Conservation (phyloP, 2,113 vertebrate species). For the Zosterops japonicus region DNA sequence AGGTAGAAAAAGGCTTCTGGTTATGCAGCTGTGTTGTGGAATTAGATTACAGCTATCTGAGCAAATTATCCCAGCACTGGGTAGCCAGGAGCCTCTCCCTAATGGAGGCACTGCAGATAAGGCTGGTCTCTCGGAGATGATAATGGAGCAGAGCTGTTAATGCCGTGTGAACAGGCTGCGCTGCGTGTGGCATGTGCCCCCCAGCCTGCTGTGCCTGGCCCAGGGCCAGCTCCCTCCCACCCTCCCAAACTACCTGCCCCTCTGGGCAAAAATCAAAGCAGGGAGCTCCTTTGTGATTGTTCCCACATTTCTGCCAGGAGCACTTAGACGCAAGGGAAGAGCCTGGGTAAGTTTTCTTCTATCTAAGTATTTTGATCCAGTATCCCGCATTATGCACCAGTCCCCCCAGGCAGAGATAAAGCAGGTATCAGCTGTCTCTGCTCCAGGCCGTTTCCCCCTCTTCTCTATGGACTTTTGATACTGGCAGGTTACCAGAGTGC, state of each 20-base stretch:
- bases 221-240: not conserved
- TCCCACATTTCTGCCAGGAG: conserved; percentile 15
- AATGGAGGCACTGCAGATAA: conserved; percentile 69
- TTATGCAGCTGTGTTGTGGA: conserved; percentile 64
- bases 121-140: not conserved
- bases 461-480: not conserved
- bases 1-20: conserved; percentile 72
- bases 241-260: not conserved
- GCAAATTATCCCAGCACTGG: conserved; percentile 67
- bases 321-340: not conserved
- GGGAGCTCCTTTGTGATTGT: not conserved
- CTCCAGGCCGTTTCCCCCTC: not conserved
- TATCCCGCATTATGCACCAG: not conserved
- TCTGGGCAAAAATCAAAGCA: conserved; percentile 6
- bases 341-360: conserved; percentile 9
- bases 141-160: conserved; percentile 61
- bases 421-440: not conserved
- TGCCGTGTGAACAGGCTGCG: conserved; percentile 22
- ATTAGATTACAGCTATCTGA: conserved; percentile 74
- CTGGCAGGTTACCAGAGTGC: not conserved
- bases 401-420: conserved; percentile 4
- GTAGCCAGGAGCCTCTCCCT: conserved; percentile 66
- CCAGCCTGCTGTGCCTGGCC: not conserved
- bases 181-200: conserved; percentile 26
- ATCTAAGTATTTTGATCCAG: conserved; percentile 15